Conservation (phyloP, 2,888 invertebrate genomes). For the Agonum fuliginosum region DNA sequence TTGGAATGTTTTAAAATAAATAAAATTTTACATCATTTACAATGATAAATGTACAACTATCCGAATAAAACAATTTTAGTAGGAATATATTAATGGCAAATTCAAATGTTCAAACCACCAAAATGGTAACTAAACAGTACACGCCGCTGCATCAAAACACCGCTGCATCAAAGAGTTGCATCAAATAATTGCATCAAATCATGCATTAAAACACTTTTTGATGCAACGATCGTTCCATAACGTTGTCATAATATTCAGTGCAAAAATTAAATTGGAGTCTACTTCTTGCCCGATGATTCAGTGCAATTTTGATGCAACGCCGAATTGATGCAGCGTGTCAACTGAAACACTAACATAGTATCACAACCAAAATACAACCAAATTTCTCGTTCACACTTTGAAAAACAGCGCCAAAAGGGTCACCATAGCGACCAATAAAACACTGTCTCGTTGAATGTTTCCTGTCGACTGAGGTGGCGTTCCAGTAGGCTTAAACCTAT, state of each 20-base stretch:
- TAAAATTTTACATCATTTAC: constrained; percentile 26
- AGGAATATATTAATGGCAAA: constrained; percentile 23
- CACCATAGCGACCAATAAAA: not conserved
- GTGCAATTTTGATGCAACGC: no score
- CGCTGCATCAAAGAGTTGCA: no score
- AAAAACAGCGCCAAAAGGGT: not conserved
- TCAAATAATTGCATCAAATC: no score
- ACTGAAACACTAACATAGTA: no score
- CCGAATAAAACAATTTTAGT: not conserved
- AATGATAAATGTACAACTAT: constrained; percentile 1
- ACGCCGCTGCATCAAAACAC: constrained; percentile 6
- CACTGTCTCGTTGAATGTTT: not conserved
- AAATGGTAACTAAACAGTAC: constrained; percentile 39
- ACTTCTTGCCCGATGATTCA: no score
- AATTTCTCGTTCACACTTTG: not conserved
- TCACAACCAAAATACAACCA: constrained; percentile 14
- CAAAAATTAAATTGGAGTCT: no score
- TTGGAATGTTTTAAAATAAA: constrained; percentile 36
- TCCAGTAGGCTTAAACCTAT: constrained; percentile 14
- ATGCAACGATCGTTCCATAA: no score
- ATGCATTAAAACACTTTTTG: no score
- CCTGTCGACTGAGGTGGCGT: not conserved
- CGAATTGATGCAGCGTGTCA: no score
- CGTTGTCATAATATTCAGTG: no score
- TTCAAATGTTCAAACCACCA: not conserved